These are phyloP conservation scores for Parambassis ranga DNA, from an alignment of 2,797 vertebrate species.

Conservation along the genomic window DNA sequence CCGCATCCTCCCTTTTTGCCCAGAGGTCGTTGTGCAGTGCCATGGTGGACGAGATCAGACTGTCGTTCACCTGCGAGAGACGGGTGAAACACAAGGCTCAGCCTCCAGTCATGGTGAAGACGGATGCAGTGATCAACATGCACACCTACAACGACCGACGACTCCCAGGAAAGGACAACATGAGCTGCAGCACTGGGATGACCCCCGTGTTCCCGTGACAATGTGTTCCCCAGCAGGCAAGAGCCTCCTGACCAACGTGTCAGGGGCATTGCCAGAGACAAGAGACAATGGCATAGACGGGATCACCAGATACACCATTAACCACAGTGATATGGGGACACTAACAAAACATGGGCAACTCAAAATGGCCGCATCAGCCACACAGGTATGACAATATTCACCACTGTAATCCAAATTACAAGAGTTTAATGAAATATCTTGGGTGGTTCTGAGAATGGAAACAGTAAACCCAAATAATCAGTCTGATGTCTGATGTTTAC, in stretches of 20 bases:
- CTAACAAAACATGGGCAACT: conserved; percentile 78
- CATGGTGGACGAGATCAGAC: conserved; percentile 94
- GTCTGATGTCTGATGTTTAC: conserved; percentile 87
- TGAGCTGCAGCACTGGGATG: conserved; percentile 92
- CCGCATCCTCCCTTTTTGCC: conserved; percentile 72
- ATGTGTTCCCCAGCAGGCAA: conserved; percentile 72
- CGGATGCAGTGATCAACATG: conserved; percentile 98
- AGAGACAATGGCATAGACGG: conserved; percentile 81
- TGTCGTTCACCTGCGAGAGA: conserved; percentile 97
- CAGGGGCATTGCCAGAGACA: conserved; percentile 70
- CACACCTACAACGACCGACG: conserved; percentile 97
- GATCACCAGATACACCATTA: conserved; percentile 79
- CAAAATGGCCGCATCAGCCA: conserved; percentile 81
- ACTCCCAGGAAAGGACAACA: conserved; percentile 96
- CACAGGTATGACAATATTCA: conserved; percentile 78
- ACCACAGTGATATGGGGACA: conserved; percentile 81
- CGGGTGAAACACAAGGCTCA: conserved; percentile 92
- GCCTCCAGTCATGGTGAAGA: conserved; percentile 88
- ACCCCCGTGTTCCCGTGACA: conserved; percentile 90
- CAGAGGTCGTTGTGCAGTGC: conserved; percentile 99
- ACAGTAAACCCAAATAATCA: conserved; percentile 47
- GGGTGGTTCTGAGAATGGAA: conserved; percentile 19
- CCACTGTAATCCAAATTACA: conserved; percentile 58
- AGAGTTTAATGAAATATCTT: conserved; percentile 32
- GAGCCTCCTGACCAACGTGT: conserved; percentile 75